Evolutionary conservation across 2,113 vertebrate species (phyloP).

Genomic region (Eurystomus gularis): DNA sequence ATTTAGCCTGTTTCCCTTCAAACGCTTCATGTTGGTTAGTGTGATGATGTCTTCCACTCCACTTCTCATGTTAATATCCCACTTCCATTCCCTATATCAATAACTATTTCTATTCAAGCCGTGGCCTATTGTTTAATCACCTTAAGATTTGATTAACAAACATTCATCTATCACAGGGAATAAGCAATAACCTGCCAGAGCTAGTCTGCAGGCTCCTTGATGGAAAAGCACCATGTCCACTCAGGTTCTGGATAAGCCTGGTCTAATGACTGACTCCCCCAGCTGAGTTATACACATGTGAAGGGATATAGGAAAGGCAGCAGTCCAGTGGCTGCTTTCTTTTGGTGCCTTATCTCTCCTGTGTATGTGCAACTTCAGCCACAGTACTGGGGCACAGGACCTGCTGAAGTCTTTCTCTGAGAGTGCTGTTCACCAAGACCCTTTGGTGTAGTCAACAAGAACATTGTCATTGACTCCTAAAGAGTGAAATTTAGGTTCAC

Average conservation of each 20-base stretch:
- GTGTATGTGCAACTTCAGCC: not conserved
- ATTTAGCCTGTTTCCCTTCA: no score
- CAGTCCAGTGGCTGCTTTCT: not conserved
- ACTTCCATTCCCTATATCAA: no score
- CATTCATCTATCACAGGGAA: no score
- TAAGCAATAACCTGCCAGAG: not conserved
- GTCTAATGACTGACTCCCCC: not conserved
- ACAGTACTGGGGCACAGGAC: not conserved
- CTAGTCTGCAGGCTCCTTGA: not conserved
- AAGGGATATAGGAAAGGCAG: not conserved
- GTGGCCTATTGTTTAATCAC: no score
- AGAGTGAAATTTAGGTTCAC: no score
- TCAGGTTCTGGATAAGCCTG: not conserved
- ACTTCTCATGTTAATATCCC: no score
- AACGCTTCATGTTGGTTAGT: no score
- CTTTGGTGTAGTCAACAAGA: not conserved
- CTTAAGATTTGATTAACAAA: no score
- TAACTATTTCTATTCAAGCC: no score
- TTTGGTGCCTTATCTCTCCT: not conserved
- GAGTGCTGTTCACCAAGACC: not conserved
- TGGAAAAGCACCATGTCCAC: fast-evolving
- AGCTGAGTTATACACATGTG: fast-evolving
- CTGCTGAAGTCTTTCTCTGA: not conserved
- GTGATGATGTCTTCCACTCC: no score
- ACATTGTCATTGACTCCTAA: fast-evolving